A percentile compares a stretch with the other conserved stretches of the same genome.
Evolutionary conservation across 1,140 invertebrate genomes (phyloP).

Genomic region (Venustaconcha ellipsiformis): DNA sequence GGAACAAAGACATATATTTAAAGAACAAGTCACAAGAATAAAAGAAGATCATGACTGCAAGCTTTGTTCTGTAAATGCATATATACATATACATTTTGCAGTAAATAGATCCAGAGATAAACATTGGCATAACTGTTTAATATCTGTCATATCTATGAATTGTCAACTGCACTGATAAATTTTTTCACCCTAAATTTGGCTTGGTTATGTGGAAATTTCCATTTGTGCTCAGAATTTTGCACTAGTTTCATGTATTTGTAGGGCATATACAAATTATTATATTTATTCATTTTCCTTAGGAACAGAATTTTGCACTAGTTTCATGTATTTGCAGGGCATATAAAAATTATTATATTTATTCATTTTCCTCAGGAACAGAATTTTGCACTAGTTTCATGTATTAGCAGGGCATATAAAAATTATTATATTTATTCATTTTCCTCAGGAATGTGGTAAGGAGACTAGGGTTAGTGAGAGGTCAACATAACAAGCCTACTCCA

Average conservation of each 20-base stretch:
- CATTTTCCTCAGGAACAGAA: too few relatives aligned
- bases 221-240: not conserved
- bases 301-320: not conserved
- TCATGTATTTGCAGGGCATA: not conserved
- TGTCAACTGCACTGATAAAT: too few relatives aligned
- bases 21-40: too few relatives aligned
- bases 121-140: too few relatives aligned
- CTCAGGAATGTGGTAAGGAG: conserved; percentile 45
- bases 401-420: not conserved
- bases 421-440: conserved; percentile 9
- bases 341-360: conserved; percentile 1
- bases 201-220: not conserved
- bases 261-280: not conserved
- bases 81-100: too few relatives aligned
- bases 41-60: too few relatives aligned
- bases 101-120: too few relatives aligned
- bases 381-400: not conserved
- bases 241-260: not conserved
- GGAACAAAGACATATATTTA: too few relatives aligned
- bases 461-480: conserved; percentile 43
- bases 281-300: not conserved
- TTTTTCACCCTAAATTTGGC: too few relatives aligned
- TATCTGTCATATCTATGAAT: too few relatives aligned
- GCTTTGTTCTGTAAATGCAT: too few relatives aligned
- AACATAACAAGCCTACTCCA: conserved; percentile 39